Base-by-base conservation (phyloP, 1,140 invertebrate genomes). In the Drosophila kanapiae region DNA sequence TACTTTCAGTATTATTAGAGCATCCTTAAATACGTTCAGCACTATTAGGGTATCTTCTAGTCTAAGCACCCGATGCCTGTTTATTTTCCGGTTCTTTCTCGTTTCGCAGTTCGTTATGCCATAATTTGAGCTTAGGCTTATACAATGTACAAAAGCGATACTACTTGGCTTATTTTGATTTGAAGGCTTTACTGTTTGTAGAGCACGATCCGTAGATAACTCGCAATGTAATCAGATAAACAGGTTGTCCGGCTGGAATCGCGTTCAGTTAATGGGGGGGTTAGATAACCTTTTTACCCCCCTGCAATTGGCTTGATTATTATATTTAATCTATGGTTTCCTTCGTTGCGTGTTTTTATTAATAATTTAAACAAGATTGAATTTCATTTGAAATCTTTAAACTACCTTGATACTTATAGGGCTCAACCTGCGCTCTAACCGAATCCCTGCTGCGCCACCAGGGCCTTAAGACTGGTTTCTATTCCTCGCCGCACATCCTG, bases 401-500 rank as follows among this genome's bases (percentile, higher is more conserved):
- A 0, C 3, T 3, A 11, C 6, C 13, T 8, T 53, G 6, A 35
- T 35, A 3, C 7, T 5, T 16, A 6, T 4, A 95, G 94, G 97
- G 97, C 18, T 99, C 98, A 14, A 99, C 98, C 0, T 99, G 98
- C 93, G 98, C 98, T 0, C 97, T 98, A 91, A 95, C 95, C 53
- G 99, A 99, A 91, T 96, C 96, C 0, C 98, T 99, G 77, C 94
- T 99, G 13, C 94, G 97, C 1, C 91, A 95, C 2, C 95, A 97
- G 91, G 98, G 98, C 2, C 97, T 95, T 81, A 96, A 95, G 82
- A 99, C 99, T 1, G 99, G 99, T 4, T 98, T 99, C 88, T 99
- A 96, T 93, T 98, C 97, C 42, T 99, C 99, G 0, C 99, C 99
- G 3, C 99, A 99, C 94, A 93, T 99, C 16, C 94, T 99, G 8